Conservation (phyloP, 2,888 invertebrate genomes). For the Tetramorium bicarinatum region DNA sequence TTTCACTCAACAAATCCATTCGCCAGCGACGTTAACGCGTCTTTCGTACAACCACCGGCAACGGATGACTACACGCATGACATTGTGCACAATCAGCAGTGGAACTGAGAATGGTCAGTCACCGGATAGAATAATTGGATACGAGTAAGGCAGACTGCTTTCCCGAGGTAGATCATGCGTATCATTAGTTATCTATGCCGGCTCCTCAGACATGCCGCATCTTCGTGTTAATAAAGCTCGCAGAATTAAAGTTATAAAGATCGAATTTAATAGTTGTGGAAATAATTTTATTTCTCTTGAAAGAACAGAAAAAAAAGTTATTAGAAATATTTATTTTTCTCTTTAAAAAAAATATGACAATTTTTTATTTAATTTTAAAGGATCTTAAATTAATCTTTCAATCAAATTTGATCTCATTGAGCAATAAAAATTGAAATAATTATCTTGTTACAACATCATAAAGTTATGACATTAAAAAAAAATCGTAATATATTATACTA, state of each 20-base stretch:
- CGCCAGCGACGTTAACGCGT: slow-evolving; percentile 80
- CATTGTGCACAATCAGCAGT: slow-evolving; percentile 88
- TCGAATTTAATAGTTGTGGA: neutral
- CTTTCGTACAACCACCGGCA: slow-evolving; percentile 84
- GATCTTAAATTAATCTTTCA: neutral
- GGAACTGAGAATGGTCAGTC: slow-evolving; percentile 64
- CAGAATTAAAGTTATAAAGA: neutral
- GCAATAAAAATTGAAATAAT: neutral
- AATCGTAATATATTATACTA: neutral
- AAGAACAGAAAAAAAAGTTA: neutral
- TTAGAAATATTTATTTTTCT: neutral
- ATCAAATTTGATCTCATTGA: neutral
- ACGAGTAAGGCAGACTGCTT: slow-evolving; percentile 20
- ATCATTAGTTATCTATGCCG: slow-evolving; percentile 6
- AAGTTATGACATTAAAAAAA: neutral
- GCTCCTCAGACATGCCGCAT: slow-evolving; percentile 23
- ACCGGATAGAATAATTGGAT: slow-evolving; percentile 8
- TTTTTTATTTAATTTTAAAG: slow-evolving; percentile 1
- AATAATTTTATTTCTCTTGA: neutral
- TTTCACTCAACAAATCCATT: slow-evolving; percentile 85
- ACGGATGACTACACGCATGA: slow-evolving; percentile 87
- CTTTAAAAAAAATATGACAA: neutral
- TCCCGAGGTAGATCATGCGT: slow-evolving; percentile 16
- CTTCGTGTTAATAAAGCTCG: neutral
- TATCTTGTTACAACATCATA: neutral